A percentile compares a stretch with the other conserved stretches of the same genome.
These are phyloP conservation scores for Okamejei kenojei DNA, from an alignment of 2,797 vertebrate species.

Conservation along the genomic window DNA sequence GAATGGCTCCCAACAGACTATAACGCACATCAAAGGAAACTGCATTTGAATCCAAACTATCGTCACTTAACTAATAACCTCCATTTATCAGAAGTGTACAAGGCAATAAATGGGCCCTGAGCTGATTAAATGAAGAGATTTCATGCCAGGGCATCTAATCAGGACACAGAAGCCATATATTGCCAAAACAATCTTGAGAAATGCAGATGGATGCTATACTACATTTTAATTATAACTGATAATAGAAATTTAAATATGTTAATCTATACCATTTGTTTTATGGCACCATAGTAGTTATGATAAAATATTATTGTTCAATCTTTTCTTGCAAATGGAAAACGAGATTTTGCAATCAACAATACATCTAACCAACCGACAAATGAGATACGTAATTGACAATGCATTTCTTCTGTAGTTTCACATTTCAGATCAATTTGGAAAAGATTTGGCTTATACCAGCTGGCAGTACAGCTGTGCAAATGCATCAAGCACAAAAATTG, in stretches of 20 bases:
- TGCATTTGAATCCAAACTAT: background rate
- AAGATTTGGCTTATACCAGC: background rate
- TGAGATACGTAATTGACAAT: background rate
- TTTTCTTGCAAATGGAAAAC: background rate
- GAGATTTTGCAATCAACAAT: background rate
- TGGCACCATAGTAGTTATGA: background rate
- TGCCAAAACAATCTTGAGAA: background rate
- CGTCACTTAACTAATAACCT: constrained; percentile 1
- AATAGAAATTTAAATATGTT: background rate
- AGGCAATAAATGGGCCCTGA: constrained; percentile 5
- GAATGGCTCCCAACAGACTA: background rate
- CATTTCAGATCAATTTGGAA: background rate
- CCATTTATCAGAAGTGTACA: constrained; percentile 28
- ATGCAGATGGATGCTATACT: background rate
- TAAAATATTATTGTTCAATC: background rate
- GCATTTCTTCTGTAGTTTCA: background rate
- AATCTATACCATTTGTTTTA: background rate
- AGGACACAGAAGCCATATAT: background rate
- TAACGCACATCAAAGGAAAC: background rate
- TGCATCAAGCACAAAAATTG: constrained; percentile 14
- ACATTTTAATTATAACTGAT: background rate
- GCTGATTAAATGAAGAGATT: constrained; percentile 16
- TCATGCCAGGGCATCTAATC: background rate
- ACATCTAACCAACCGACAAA: background rate
- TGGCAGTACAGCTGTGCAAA: background rate